Percentiles rank a stretch among this genome's conserved stretches.
Conservation (phyloP, 2,113 vertebrate genomes). For the Nothoprocta perdicaria region DNA sequence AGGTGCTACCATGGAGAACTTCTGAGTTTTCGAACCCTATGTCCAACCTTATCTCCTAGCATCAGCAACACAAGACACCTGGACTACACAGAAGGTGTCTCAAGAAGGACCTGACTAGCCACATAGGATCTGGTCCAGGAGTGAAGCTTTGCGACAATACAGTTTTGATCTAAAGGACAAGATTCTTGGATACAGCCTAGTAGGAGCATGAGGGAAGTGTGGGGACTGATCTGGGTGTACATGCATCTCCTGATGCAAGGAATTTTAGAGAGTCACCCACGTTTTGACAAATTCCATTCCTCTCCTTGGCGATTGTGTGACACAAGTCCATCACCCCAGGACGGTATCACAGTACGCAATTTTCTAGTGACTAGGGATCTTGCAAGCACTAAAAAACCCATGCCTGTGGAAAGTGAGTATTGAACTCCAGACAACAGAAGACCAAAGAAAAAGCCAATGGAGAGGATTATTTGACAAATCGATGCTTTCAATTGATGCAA, state of each 20-base stretch:
- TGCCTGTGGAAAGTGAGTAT: fast-evolving
- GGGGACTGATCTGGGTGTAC: too few relatives aligned
- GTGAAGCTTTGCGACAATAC: too few relatives aligned
- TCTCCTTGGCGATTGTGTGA: too few relatives aligned
- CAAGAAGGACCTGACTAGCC: too few relatives aligned
- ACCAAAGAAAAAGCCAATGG: fast-evolving
- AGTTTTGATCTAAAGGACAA: too few relatives aligned
- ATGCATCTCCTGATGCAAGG: too few relatives aligned
- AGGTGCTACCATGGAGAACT: not conserved
- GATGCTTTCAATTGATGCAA: too few relatives aligned
- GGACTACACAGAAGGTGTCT: too few relatives aligned
- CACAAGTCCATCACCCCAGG: not conserved
- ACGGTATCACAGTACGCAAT: not conserved
- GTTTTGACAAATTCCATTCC: not conserved
- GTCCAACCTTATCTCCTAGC: not conserved
- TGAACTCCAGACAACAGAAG: not conserved
- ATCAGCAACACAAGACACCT: fast-evolving
- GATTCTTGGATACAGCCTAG: too few relatives aligned
- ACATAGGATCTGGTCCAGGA: too few relatives aligned
- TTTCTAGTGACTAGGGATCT: not conserved
- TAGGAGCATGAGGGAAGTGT: too few relatives aligned
- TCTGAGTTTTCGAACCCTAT: not conserved
- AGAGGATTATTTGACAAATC: not conserved
- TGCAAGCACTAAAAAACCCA: not conserved
- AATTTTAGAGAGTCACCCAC: too few relatives aligned